Evolutionary conservation across 2,888 invertebrate species (phyloP), one percentile per base, ranked within the genome.

Genomic region (Rhodophaea formosa): DNA sequence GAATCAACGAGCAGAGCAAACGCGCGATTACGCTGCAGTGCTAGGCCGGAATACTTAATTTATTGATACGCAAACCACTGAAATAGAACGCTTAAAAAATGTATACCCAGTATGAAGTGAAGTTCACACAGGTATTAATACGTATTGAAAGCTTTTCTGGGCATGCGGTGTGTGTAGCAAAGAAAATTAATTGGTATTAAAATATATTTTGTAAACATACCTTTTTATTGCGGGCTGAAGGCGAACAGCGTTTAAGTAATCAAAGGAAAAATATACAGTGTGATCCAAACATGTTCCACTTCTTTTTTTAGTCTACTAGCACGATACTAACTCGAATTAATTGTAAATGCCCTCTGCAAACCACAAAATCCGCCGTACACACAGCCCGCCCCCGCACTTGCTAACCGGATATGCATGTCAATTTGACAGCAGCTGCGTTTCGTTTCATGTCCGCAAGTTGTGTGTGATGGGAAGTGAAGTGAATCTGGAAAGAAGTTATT

Each of bases 171-270:
- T 10, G 10, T 10, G 10, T 12, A 12, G n/a, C 23, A 23, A 23
- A 23, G 12, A 12, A 39, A 12, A 39, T 39, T 39, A 39, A 12
- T 46, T 17, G 12, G 46, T 12, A 1, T 10, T 23, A 8, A 23
- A 16, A 23, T 12, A 10, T 16, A 46, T 12, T 47, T 47, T 30
- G 29, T 29, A 47, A 47, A 47, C 47, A 47, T 47, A 47, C 47
- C 47, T 23, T 47, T 23, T 17, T 30, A 30, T 47, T 14, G 29
- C 12, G n/a, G 12, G 14, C 23, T 14, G 7, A 29, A 14, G 29
- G 29, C 29, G 7, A 47, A 8, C 47, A 14, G 29, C 30, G 12
- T 47, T 8, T n/a, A 16, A 39, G n/a, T 5, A 39, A 39, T 39
- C 3, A 10, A 12, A 39, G 12, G 12, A 39, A 39, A 12, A 39